phyloP scores from a whole-genome alignment of 1,140 invertebrate genomes.

The Helicorthomorpha holstii region DNA sequence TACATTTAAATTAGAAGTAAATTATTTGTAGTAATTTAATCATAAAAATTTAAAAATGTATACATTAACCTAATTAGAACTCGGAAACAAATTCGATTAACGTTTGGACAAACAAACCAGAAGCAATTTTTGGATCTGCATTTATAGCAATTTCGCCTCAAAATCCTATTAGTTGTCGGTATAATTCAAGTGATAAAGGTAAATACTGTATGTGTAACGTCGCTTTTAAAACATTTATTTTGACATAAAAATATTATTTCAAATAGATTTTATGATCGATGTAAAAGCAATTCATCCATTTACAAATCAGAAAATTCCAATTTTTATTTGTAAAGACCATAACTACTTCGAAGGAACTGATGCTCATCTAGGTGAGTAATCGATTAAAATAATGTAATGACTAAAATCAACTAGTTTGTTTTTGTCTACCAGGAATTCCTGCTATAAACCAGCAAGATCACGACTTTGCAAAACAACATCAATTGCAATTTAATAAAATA shows the following conservation, averaged over 20 bases:
- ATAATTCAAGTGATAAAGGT: background rate
- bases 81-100: background rate
- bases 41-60: background rate
- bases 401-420: background rate
- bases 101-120: conserved; percentile 61
- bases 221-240: background rate
- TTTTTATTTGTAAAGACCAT: conserved; percentile 47
- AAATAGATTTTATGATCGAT: conserved; percentile 20
- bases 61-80: background rate
- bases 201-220: background rate
- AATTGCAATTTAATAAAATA: background rate
- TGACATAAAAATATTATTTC: background rate
- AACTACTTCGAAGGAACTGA: conserved; percentile 35
- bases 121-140: conserved; percentile 45
- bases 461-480: conserved; percentile 21
- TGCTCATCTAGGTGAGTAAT: conserved; percentile 37
- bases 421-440: conserved; percentile 22
- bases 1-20: conserved; percentile 41
- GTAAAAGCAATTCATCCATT: conserved; percentile 54
- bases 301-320: conserved; percentile 42
- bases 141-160: conserved; percentile 29
- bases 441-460: conserved; percentile 39
- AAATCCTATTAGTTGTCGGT: conserved; percentile 5
- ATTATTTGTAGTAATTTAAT: background rate
- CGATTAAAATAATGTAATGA: background rate